Evolutionary conservation across 2,113 vertebrate genomes (phyloP).

Genomic region (Dunckerocampus dactyliophorus): DNA sequence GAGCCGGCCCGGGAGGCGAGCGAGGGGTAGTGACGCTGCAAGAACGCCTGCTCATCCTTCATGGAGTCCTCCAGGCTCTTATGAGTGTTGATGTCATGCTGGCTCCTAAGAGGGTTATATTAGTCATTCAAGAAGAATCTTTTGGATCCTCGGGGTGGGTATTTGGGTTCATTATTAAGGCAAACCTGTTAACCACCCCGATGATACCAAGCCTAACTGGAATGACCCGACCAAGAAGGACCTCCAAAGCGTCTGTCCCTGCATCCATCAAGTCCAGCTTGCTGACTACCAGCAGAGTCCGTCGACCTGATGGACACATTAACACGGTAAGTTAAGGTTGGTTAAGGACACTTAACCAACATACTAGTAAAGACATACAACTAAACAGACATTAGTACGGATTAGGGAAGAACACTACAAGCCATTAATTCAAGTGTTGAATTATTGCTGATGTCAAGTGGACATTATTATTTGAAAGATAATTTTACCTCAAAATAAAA

Average conservation of each 20-base stretch:
- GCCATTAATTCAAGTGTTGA: too few species aligned
- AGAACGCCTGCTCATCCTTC: slow-evolving; percentile 74
- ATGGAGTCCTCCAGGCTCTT: slow-evolving; percentile 69
- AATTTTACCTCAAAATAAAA: too few species aligned
- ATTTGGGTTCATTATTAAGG: neutral
- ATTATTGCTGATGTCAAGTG: too few species aligned
- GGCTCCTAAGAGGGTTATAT: slow-evolving; percentile 64
- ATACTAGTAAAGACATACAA: neutral
- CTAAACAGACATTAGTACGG: too few species aligned
- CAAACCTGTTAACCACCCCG: slow-evolving; percentile 80
- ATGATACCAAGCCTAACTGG: slow-evolving; percentile 79
- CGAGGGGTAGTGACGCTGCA: slow-evolving; percentile 78
- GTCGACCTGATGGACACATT: slow-evolving; percentile 64
- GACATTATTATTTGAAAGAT: too few species aligned
- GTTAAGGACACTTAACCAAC: too few species aligned
- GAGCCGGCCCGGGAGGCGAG: slow-evolving; percentile 73
- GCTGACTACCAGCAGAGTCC: slow-evolving; percentile 77
- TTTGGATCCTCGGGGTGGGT: too few species aligned
- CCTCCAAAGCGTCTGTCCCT: slow-evolving; percentile 77
- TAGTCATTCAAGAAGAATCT: neutral
- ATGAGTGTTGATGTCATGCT: slow-evolving; percentile 76
- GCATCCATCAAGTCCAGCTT: slow-evolving; percentile 82
- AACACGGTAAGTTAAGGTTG: too few species aligned
- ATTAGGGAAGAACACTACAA: too few species aligned
- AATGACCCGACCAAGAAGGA: slow-evolving; percentile 79